phyloP scores from a whole-genome alignment of 92 coral and sea anemone species.

The Palythoa heliodiscus region DNA sequence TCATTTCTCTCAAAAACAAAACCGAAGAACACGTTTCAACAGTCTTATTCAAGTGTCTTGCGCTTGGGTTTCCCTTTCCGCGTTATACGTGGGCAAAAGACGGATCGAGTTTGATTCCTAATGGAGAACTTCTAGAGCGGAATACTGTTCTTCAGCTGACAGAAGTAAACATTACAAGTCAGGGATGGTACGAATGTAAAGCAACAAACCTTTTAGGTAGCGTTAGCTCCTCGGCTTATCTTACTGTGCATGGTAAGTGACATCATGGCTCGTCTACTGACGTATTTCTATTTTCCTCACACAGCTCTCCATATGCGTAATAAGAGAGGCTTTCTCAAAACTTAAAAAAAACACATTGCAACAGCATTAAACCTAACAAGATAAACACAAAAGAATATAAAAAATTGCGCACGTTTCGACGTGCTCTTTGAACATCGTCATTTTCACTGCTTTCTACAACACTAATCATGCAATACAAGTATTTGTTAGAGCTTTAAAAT shows the following conservation, averaged over 20 bases:
- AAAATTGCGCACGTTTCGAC: too few relatives aligned
- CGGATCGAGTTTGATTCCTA: slow-evolving; percentile 19
- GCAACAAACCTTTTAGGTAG: slow-evolving; percentile 16
- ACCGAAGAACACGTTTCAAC: slow-evolving; percentile 18
- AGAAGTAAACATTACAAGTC: neutral
- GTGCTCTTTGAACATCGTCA: too few relatives aligned
- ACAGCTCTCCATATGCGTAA: too few relatives aligned
- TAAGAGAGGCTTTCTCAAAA: too few relatives aligned
- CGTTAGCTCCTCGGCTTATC: slow-evolving; percentile 5
- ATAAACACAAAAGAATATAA: too few relatives aligned
- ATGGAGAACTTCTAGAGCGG: neutral
- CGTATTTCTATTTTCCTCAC: too few relatives aligned
- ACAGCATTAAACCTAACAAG: too few relatives aligned
- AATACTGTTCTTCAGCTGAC: slow-evolving; percentile 10
- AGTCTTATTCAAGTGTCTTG: neutral
- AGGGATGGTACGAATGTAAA: slow-evolving; percentile 21
- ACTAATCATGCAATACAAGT: too few relatives aligned
- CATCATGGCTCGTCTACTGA: too few relatives aligned
- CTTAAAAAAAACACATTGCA: too few relatives aligned
- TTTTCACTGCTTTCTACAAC: too few relatives aligned
- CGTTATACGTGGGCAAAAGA: slow-evolving; percentile 27
- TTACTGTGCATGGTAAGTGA: neutral
- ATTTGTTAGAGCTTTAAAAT: too few relatives aligned
- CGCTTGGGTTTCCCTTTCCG: slow-evolving; percentile 18
- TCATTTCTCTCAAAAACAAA: neutral